Base-by-base conservation (phyloP, 2,888 invertebrate species). In the Arctia plantaginis region DNA sequence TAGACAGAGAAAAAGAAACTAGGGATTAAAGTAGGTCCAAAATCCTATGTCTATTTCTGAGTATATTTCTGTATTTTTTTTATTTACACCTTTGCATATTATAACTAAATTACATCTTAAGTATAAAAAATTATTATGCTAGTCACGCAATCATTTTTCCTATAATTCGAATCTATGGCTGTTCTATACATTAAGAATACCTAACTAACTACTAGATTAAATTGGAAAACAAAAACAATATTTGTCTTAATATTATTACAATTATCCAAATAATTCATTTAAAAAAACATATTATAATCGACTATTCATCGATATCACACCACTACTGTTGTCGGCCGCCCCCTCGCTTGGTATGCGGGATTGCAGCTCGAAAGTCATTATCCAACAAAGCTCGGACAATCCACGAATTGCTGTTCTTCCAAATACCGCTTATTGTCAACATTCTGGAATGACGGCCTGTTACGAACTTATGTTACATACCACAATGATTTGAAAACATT, bases 361-460 rank as follows among this genome's bases (percentile, higher is more conserved):
- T 85, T 82, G 78, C 83, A 77, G 71, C 65, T 55, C 73, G 73
- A 83, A 83, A 81, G 77, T 85, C 77, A 79, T 83, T 79, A 79
- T 76, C 77, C 75, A 76, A 77, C 77, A 82, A 78, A 75, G 77
- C 79, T 78, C 73, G 78, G 81, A 75, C 85, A 73, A 80, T 75
- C 77, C 78, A 73, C 80, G 72, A 80, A 84, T 85, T 68, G 75
- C 75, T 78, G 80, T 75, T 77, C 74, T 76, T 74, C 51, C 55
- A 66, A 76, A 78, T 74, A 72, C 77, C 70, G 23, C 73, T 77
- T 75, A 73, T 77, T 77, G 69, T 71, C 76, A 51, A 72, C 72
- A 65, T 76, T 75, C 30, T 76, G 75, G 72, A 68, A 74, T 64
- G 27, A 71, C 44, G 33, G 30, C 44, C 44, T 68, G 62, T 62